A percentile compares a stretch with the other conserved stretches of the same genome.
phyloP scores from a whole-genome alignment of 2,888 invertebrate species.

The Epinotia brunnichana region DNA sequence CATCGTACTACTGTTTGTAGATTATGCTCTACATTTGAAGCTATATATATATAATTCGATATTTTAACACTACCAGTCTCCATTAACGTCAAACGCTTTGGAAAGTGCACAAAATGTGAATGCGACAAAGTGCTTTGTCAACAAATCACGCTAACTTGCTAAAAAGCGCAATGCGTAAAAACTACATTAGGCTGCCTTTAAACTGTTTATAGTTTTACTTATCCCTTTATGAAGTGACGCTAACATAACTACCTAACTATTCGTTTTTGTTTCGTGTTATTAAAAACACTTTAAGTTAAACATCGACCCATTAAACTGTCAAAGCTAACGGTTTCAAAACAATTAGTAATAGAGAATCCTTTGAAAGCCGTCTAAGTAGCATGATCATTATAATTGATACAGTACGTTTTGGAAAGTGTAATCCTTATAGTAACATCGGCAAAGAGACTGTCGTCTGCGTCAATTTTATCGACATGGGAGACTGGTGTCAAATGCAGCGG shows the following conservation, averaged over 20 bases:
- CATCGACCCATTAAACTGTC: slow-evolving; percentile 21
- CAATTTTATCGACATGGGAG: slow-evolving; percentile 16
- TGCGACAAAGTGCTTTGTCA: too few species aligned
- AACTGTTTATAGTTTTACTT: neutral
- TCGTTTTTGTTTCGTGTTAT: neutral
- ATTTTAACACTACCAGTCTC: too few species aligned
- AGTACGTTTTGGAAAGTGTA: slow-evolving; percentile 20
- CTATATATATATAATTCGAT: too few species aligned
- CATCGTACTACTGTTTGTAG: too few species aligned
- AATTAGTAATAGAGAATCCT: slow-evolving; percentile 32
- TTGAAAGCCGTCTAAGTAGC: slow-evolving; percentile 34
- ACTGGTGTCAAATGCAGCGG: slow-evolving; percentile 16
- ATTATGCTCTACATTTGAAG: too few species aligned
- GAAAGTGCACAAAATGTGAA: too few species aligned
- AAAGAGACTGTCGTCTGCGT: slow-evolving; percentile 21
- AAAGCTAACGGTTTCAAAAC: slow-evolving; percentile 37
- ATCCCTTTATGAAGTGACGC: neutral
- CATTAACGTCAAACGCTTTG: too few species aligned
- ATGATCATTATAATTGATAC: slow-evolving; percentile 40
- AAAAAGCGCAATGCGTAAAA: neutral
- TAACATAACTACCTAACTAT: neutral
- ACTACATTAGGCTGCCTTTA: neutral
- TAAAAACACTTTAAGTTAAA: slow-evolving; percentile 8
- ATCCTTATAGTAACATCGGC: slow-evolving; percentile 33
- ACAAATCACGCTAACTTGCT: too few species aligned